Percentiles rank a stretch among this genome's conserved stretches.
These are phyloP conservation scores for Callospermophilus lateralis DNA, from an alignment of 2,113 vertebrate genomes.

Conservation along the genomic window DNA sequence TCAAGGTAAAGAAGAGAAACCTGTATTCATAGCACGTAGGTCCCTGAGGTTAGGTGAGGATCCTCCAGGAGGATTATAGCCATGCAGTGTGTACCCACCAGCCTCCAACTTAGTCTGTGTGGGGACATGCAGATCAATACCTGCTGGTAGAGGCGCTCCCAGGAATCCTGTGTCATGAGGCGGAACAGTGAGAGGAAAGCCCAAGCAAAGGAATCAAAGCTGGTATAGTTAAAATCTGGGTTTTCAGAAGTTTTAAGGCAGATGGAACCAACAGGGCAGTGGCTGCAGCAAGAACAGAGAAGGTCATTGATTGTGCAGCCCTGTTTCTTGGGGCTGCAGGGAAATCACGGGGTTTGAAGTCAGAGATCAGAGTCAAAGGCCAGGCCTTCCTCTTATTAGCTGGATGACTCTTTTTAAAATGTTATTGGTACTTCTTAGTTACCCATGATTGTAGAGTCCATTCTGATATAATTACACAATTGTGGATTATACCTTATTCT, in stretches of 20 bases:
- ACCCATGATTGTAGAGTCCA: no score
- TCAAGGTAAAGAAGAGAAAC: constrained; percentile 52
- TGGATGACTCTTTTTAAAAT: not conserved
- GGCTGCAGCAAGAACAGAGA: constrained; percentile 84
- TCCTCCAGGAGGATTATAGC: not conserved
- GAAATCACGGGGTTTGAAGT: not conserved
- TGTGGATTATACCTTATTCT: no score
- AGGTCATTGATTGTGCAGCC: not conserved
- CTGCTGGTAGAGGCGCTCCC: constrained; percentile 99
- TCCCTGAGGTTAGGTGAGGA: not conserved
- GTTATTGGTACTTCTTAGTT: no score
- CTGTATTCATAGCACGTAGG: not conserved
- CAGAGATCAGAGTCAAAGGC: not conserved
- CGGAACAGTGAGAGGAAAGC: constrained; percentile 96
- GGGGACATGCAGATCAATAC: constrained; percentile 82
- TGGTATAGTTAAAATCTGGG: constrained; percentile 96
- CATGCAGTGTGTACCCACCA: not conserved
- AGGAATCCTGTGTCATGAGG: constrained; percentile 98
- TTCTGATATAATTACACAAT: no score
- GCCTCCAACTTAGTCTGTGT: not conserved
- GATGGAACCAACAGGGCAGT: constrained; percentile 90
- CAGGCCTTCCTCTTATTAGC: not conserved
- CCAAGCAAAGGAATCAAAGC: constrained; percentile 97
- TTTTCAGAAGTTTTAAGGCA: constrained; percentile 92
- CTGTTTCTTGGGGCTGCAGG: not conserved